phyloP scores from a whole-genome alignment of 2,888 invertebrate genomes.

The Andrena fulva region DNA sequence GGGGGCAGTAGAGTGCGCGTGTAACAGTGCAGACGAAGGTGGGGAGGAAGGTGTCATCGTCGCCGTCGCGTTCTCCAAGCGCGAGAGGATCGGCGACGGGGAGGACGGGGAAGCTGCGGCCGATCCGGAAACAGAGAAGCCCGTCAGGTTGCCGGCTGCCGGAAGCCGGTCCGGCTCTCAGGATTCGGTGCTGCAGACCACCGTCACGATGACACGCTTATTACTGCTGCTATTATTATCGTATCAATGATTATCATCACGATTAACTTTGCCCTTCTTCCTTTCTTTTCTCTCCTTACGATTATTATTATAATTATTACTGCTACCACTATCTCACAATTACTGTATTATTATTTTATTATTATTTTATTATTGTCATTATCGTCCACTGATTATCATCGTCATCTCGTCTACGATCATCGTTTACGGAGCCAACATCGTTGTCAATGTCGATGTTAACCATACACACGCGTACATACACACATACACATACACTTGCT shows the following conservation, averaged over 20 bases:
- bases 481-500: slow-evolving; percentile 33
- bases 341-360: slow-evolving; percentile 73
- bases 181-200: slow-evolving; percentile 87
- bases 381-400: slow-evolving; percentile 65
- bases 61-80: slow-evolving; percentile 35
- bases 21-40: slow-evolving; percentile 77
- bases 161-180: slow-evolving; percentile 88
- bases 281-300: slow-evolving; percentile 64
- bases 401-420: slow-evolving; percentile 55
- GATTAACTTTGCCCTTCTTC: slow-evolving; percentile 64
- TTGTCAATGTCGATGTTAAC: slow-evolving; percentile 50
- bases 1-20: slow-evolving; percentile 84
- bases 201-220: slow-evolving; percentile 80
- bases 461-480: background rate
- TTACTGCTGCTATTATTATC: slow-evolving; percentile 75
- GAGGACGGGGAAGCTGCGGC: slow-evolving; percentile 33
- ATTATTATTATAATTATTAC: slow-evolving; percentile 70
- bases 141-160: slow-evolving; percentile 87
- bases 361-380: slow-evolving; percentile 74
- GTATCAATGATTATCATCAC: slow-evolving; percentile 71
- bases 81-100: slow-evolving; percentile 22
- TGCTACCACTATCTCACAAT: slow-evolving; percentile 63
- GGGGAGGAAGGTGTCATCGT: slow-evolving; percentile 39
- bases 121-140: slow-evolving; percentile 85
- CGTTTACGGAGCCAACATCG: slow-evolving; percentile 49